Base-by-base conservation (phyloP, 2,797 vertebrate species). In the Ficedula albicollis region DNA sequence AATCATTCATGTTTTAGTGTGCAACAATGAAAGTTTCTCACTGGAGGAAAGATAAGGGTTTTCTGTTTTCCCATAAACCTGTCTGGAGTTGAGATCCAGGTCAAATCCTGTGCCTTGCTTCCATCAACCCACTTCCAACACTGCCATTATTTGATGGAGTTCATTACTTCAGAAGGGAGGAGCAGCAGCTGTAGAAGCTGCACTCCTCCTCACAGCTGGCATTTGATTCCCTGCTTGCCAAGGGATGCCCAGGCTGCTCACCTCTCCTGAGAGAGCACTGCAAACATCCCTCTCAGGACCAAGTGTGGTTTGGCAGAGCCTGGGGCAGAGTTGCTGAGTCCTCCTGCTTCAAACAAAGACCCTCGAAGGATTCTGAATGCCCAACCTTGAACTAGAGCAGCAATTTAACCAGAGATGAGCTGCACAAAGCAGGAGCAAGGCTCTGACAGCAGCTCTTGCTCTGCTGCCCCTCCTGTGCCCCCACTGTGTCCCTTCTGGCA, bases 401-500 rank as follows among this genome's bases (percentile, higher is more conserved):
- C 3, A 38, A 23, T 74, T 64, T 36, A 56, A 67, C 32, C 29
- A 76, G 46, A 51, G 56, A 21, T 39, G 43, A 80, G 77, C 69
- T 66, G 48, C 44, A 38, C 13, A 7, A 38, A 77, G 22, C 43
- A 21, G 43, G 43, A 44, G 43, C 43, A 44, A 21, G 49, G 52
- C 9, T 63, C 36, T 81, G 84, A 25, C 43, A 63, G 70, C 58
- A 56, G 26, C 46, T 32, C 32, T 26, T 21, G 8, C 70, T 49
- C 60, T 70, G 74, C 56, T 25, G 36, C 55, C 38, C 48, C 60
- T 22, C 20, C 84, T 15, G 59, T 20, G 85, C 74, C n/a, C 1
- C n/a, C 56, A 20, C 46, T 10, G 30, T 0, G 1, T 78, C 51
- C 16, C n/a, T 17, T 19, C 9, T 34, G 54, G 32, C 55, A 41